phyloP scores from a whole-genome alignment of 53 echinoderm and acorn worm species.

The Arbacia lixula region DNA sequence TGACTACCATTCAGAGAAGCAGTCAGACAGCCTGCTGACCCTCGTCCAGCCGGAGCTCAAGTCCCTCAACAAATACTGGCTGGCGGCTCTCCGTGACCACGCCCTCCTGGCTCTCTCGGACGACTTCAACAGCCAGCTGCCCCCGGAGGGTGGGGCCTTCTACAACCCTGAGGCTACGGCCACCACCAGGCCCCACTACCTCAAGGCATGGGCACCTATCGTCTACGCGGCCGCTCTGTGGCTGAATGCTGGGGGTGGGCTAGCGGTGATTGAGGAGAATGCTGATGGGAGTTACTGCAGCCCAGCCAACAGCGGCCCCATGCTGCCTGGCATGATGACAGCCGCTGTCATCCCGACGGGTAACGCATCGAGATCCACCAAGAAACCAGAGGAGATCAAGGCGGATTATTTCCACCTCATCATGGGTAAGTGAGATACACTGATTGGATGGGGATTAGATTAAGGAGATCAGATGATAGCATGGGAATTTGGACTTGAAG shows the following conservation, averaged over 20 bases:
- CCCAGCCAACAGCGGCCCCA: constrained; percentile 71
- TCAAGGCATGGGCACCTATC: constrained; percentile 96
- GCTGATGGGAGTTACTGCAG: constrained; percentile 75
- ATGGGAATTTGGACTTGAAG: no score
- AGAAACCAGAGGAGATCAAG: constrained; percentile 79
- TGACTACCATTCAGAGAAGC: constrained; percentile 45
- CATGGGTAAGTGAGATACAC: constrained; percentile 85
- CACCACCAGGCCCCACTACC: constrained; percentile 93
- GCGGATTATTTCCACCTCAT: constrained; percentile 94
- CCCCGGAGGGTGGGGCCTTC: constrained; percentile 93
- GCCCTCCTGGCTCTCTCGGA: constrained; percentile 90
- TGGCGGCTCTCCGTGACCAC: constrained; percentile 97
- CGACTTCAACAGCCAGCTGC: constrained; percentile 94
- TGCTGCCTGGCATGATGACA: constrained; percentile 81
- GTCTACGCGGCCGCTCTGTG: constrained; percentile 92
- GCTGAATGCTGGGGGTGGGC: constrained; percentile 88
- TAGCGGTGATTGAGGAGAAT: constrained; percentile 79
- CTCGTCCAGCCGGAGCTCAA: constrained; percentile 90
- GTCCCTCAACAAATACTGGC: constrained; percentile 95
- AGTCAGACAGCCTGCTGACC: constrained; percentile 85
- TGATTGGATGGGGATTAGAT: no score
- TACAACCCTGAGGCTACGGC: constrained; percentile 95
- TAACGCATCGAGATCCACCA: constrained; percentile 50
- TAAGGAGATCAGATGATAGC: no score
- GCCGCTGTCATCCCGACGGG: constrained; percentile 48